phyloP scores from a whole-genome alignment of 1,140 invertebrate genomes.

The Hyles vespertilio region DNA sequence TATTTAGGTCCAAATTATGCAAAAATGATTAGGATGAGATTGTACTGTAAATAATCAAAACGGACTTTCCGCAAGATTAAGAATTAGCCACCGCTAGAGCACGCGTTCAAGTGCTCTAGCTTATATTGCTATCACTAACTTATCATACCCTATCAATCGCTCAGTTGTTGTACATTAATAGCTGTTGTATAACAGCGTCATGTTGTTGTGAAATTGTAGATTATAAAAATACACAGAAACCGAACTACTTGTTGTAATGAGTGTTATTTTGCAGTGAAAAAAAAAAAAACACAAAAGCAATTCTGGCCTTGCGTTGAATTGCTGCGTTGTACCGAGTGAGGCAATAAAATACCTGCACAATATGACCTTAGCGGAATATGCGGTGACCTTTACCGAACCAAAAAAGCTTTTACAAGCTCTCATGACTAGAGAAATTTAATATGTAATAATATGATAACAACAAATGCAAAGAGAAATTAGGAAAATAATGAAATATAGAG shows the following conservation, averaged over 20 bases:
- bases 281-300: slow-evolving; percentile 38
- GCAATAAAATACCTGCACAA: slow-evolving; percentile 57
- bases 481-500: too few relatives aligned
- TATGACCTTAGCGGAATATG: slow-evolving; percentile 59
- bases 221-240: too few relatives aligned
- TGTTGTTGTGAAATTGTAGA: too few relatives aligned
- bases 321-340: slow-evolving; percentile 46
- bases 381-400: slow-evolving; percentile 39
- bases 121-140: neutral
- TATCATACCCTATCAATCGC: too few relatives aligned
- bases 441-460: neutral
- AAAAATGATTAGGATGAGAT: neutral
- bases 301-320: slow-evolving; percentile 58
- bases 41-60: neutral
- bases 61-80: slow-evolving; percentile 1
- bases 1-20: too few relatives aligned
- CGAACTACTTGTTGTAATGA: slow-evolving; percentile 15
- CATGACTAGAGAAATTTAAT: slow-evolving; percentile 23
- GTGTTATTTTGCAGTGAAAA: slow-evolving; percentile 26
- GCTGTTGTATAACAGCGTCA: too few relatives aligned
- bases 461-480: too few relatives aligned
- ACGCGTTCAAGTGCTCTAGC: too few relatives aligned
- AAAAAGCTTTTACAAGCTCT: slow-evolving; percentile 44
- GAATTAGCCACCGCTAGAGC: too few relatives aligned
- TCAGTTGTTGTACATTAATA: too few relatives aligned